Conservation (phyloP, 2,797 vertebrate genomes). For the Gymnopithys bicolor region DNA sequence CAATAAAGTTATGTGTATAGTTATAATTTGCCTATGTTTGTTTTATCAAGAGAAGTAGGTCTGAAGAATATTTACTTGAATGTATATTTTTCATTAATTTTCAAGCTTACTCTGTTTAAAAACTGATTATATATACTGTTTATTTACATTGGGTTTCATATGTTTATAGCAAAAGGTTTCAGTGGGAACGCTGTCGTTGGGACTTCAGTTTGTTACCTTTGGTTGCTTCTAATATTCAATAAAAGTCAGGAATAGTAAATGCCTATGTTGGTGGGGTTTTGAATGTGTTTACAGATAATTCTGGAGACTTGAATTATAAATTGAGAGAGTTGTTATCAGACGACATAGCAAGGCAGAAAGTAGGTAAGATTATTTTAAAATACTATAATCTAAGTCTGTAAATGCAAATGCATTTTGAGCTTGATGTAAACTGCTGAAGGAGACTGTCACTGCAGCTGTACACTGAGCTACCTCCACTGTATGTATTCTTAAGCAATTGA, state of each 20-base stretch:
- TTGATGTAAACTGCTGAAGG: not conserved
- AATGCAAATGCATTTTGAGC: not conserved
- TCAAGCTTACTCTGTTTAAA: not conserved
- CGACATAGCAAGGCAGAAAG: not conserved
- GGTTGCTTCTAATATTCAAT: not conserved
- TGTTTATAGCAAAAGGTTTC: not conserved
- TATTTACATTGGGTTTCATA: not conserved
- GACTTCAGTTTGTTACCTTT: not conserved
- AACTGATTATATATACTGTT: not conserved
- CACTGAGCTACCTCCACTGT: not conserved
- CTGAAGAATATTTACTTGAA: not conserved
- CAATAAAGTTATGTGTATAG: not conserved
- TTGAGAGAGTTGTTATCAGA: not conserved
- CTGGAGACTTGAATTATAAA: not conserved
- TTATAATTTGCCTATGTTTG: not conserved
- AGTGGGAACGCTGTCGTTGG: not conserved
- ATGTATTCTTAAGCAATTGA: not conserved
- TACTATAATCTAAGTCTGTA: not conserved
- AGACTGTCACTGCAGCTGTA: not conserved
- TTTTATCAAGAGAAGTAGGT: not conserved
- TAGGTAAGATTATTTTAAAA: conserved; percentile 49
- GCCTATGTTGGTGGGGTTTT: not conserved
- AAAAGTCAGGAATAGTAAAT: not conserved
- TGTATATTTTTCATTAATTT: not conserved
- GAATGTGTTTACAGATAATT: conserved; percentile 27